Evolutionary conservation across 2,113 vertebrate genomes (phyloP), one percentile per base, ranked within the genome.

Genomic region (Conger conger): DNA sequence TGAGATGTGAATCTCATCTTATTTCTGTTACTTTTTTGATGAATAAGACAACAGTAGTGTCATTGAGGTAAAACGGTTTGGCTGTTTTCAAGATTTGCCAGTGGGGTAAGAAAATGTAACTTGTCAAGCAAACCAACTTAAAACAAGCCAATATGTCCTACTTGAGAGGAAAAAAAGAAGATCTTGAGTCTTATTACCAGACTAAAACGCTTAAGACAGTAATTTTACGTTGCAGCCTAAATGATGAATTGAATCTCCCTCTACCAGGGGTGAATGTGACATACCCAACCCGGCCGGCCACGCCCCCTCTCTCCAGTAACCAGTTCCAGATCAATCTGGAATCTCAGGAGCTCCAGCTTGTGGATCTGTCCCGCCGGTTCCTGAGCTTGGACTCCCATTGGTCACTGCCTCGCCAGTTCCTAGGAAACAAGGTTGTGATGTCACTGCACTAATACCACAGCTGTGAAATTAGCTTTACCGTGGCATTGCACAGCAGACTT

Each of bases 351-450:
- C 97, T 99, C 90, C 98, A 98, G 92, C 95, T 99, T 3, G 96
- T 99, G 0, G 98, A 99, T 86, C 93, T 99, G 40, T 98, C 98
- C 0, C 96, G 98, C 0, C 97, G 97, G n/a, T 99, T 99, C 91
- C 94, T 98, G 81, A 92, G 91, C 0, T 95, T 97, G 0, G 96
- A 97, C 0, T 97, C 97, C 9, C 99, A 94, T 91, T 99, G 98
- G 98, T 93, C 94, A 0, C 93, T 99, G 82, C 97, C 98, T 0
- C 84, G 92, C 0, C 93, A 95, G 84, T 99, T 99, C 88, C 92
- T 99, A 35, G 97, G 97, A 84, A 97, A 97, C 93, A 99, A 99
- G 95, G 97, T 73, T n/a, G 68, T n/a, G 68, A 1, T 73, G 68
- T 30, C 18, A 7, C 57, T 27, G 23, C 23, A 27, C 57, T 2